Evolutionary conservation across 2,888 invertebrate genomes (phyloP), one percentile per base, ranked within the genome.

Genomic region (Orchestes rusci): DNA sequence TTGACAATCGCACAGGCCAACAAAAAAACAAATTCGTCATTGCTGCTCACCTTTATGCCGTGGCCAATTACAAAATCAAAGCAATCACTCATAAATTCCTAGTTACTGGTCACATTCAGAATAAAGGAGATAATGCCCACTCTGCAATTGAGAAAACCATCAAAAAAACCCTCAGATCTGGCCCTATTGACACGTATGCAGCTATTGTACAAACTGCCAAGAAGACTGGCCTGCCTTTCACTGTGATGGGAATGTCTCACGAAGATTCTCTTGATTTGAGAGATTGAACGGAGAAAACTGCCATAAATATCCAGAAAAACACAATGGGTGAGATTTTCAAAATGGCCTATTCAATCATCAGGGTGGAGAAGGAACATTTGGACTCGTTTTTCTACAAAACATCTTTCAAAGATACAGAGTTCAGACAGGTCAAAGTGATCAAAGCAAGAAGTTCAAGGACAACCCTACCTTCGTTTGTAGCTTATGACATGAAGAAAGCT

Each of bases 1-100:
- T 56, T 8, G 58, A 59, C 41, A 61, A 58, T 43, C 59, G 60
- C 35, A 17, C 41, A 27, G 36, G 43, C 13, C 43, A 39, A 39
- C 47, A 43, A 34, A 40, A 47, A 28, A 44, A 44, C 17, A 44
- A 48, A 41, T 48, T 48, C 10, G 19, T 44, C 15, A 4, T 39
- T 12, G 17, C 37, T 12, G 20, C 39, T 23, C 39, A 17, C 39
- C 27, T 38, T 23, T 43, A 43, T 20, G 36, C 43, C 12, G 30
- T 36, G n/a, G 31, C 31, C 8, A 43, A 36, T 30, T 43, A 30
- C 32, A 35, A 38, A 31, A 43, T 43, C 12, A 39, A 43, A 16
- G 2, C 43, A 2, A 38, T 43, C 2, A 43, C 37, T 4, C 38
- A 43, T 20, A 43, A 43, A 30, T 43, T 38, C 15, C 27, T 37